Evolutionary conservation across 35 echinoderm and acorn worm species (phyloP), one percentile per base, ranked within the genome.

Genomic region (Amphiura filiformis): DNA sequence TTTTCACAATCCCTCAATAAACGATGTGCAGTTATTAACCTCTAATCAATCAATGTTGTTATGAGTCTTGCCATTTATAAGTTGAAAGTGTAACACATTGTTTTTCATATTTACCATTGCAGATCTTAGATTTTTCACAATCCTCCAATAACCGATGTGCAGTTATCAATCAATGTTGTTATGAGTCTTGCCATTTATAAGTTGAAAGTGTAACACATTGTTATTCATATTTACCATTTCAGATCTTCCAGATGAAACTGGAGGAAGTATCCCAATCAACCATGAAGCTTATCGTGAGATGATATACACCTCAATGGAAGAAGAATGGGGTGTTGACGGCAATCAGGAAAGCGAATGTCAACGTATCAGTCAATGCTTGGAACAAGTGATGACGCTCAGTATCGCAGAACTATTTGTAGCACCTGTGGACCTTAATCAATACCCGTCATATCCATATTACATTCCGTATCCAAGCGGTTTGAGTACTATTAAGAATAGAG

Each of bases 391-490:
- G 90, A 56, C 81, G 20, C 81, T 94, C 1, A 80, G 90, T 13
- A 92, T 97, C 30, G 96, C 96, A 5, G 87, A 90, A 81, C 93
- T 76, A 35, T 99, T 99, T 28, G 92, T 89, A 33, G 84, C 89
- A 20, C 93, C 92, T 4, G 96, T 99, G 4, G 96, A 99, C 76
- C 87, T 99, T n/a, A 87, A 86, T 36, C 70, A 42, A 15, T 94
- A 94, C 77, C 96, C 96, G 26, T 39, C 76, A 12, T 99, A 99
- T 85, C 93, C 96, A 9, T 86, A 83, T 47, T 83, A 85, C 3
- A 79, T 99, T 13, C 86, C 92, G 3, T 99, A 99, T 75, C 96
- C 96, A 0, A 99, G 93, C 0, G 96, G 94, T 80, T 80, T 99
- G 17, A 92, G 40, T 44, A 94, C 87, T 57, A 99, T 99, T 81